Conservation (phyloP, 2,888 invertebrate genomes). For the Lamellibrachia satsuma region DNA sequence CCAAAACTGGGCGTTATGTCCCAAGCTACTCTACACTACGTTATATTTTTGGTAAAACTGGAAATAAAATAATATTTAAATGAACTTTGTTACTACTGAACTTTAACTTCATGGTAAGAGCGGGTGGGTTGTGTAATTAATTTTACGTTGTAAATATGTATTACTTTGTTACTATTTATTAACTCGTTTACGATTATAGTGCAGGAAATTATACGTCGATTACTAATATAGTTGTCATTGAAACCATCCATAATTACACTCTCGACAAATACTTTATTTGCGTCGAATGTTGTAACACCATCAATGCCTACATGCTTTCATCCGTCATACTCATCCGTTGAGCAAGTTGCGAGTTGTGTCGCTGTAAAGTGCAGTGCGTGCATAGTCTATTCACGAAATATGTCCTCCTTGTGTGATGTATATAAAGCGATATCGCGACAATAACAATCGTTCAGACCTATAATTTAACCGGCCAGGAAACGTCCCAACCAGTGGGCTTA, state of each 20-base stretch:
- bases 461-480: neutral
- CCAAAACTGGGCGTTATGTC: too few species aligned
- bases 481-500: neutral
- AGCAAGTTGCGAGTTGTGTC: neutral
- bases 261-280: neutral
- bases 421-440: neutral
- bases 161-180: too few species aligned
- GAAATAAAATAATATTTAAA: too few species aligned
- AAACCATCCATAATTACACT: neutral
- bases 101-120: too few species aligned
- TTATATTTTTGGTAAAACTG: too few species aligned
- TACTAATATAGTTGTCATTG: neutral
- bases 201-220: neutral
- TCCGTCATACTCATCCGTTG: neutral
- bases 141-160: too few species aligned
- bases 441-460: neutral
- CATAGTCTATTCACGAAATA: neutral
- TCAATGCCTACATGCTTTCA: neutral
- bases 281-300: neutral
- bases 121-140: too few species aligned
- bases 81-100: too few species aligned
- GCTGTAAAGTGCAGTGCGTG: neutral
- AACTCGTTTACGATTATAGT: neutral
- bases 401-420: neutral
- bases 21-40: too few species aligned